Evolutionary conservation across 2,888 invertebrate species (phyloP), one percentile per base, ranked within the genome.

Genomic region (Oxystoma pomonae): DNA sequence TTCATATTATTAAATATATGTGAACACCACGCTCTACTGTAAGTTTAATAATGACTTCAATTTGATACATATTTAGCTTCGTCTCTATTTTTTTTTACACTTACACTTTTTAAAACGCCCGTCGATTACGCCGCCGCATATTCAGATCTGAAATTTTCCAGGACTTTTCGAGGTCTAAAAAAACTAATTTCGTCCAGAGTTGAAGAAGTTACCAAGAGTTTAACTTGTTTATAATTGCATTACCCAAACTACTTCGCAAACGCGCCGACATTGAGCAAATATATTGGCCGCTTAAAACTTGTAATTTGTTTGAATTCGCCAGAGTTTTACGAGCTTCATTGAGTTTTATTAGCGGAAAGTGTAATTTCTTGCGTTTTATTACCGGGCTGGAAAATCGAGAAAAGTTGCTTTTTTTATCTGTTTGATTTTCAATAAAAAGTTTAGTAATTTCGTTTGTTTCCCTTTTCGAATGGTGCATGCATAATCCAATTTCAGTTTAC

Each of bases 221-320:
- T 53, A 53, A 16, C 19, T 53, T 53, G 53, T 53, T 53, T 19
- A 53, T 53, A 53, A 53, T 53, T 53, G 53, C 16, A 16, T 53
- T 53, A 53, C 53, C 17, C 16, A 53, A 53, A 53, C 53, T 35
- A 35, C 35, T 35, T 35, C 35, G 35, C 35, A 35, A 35, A 35
- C 35, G 35, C 35, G 35, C 35, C 35, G 12, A 35, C 35, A 35
- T 35, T 35, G 35, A 12, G 5, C 35, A 35, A 35, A 35, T 35
- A 35, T 35, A 35, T 35, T 35, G 35, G 35, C 5, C 35, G 35
- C 35, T 35, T 35, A 35, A 35, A 35, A 35, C 35, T 35, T 35
- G 35, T 35, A 35, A 35, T 35, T 35, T 35, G 35, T 35, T 35
- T 35, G 35, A 35, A 35, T 35, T 35, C 35, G 35, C 35, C 35